These are phyloP conservation scores for Chromobotia macracanthus DNA, from an alignment of 2,797 vertebrate species.

Conservation along the genomic window DNA sequence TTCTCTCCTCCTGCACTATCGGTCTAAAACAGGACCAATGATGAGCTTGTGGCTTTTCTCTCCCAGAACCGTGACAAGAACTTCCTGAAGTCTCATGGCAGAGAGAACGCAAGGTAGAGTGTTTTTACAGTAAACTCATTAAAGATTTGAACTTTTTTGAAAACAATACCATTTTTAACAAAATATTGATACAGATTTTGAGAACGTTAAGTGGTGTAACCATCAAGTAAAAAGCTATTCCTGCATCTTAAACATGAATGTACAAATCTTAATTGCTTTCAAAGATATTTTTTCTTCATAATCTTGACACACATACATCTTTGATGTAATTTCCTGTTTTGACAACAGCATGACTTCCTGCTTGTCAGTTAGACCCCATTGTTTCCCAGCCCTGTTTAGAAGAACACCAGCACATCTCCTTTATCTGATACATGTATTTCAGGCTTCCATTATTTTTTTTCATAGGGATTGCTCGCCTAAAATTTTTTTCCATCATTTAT, in stretches of 20 bases:
- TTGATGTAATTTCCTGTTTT: background rate
- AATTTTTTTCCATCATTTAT: too few relatives aligned
- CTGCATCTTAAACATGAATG: too few relatives aligned
- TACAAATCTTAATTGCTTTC: too few relatives aligned
- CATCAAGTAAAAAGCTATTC: too few relatives aligned
- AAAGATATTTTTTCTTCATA: too few relatives aligned
- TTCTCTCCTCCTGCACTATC: conserved; percentile 27
- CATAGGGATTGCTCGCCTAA: too few relatives aligned
- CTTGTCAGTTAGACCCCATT: background rate
- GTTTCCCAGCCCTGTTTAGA: too few relatives aligned
- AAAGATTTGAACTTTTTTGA: too few relatives aligned
- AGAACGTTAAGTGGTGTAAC: too few relatives aligned
- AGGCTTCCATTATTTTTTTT: background rate
- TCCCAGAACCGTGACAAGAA: conserved; percentile 94
- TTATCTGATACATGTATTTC: background rate
- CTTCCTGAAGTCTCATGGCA: conserved; percentile 96
- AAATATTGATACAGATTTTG: too few relatives aligned
- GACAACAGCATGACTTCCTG: background rate
- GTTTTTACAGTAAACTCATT: background rate
- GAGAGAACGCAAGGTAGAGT: conserved; percentile 90
- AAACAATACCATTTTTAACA: too few relatives aligned
- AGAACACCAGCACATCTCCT: background rate
- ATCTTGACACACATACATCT: conserved; percentile 12
- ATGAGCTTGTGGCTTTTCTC: conserved; percentile 92
- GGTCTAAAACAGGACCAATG: conserved; percentile 84